A percentile compares a stretch with the other conserved stretches of the same genome.
Evolutionary conservation across 2,113 vertebrate genomes (phyloP).

Genomic region (Rhinolophus sinicus): DNA sequence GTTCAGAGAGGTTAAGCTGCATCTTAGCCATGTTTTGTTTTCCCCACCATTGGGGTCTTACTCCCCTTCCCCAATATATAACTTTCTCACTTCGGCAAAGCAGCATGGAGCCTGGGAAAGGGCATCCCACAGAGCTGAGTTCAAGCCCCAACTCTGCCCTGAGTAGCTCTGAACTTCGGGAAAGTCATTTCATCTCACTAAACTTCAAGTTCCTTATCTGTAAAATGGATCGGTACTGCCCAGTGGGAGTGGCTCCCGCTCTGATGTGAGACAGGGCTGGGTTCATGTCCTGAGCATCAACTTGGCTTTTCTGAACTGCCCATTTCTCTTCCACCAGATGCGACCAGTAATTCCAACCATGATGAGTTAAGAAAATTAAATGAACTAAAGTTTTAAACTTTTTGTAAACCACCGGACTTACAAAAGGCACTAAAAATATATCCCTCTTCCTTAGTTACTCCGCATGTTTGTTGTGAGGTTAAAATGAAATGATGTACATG

Average conservation of each 20-base stretch:
- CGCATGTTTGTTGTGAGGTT: not conserved
- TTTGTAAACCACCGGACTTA: not conserved
- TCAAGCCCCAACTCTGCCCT: not conserved
- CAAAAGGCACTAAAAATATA: not conserved
- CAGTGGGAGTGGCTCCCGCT: rapidly evolving
- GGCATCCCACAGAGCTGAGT: not conserved
- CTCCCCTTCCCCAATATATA: not conserved
- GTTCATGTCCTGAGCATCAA: not conserved
- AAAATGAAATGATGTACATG: not conserved
- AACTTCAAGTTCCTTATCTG: not conserved
- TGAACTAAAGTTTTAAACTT: not conserved
- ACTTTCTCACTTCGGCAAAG: not conserved
- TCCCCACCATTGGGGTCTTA: not conserved
- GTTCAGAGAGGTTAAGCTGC: not conserved
- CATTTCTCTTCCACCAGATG: not conserved
- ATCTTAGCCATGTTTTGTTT: not conserved
- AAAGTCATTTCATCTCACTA: not conserved
- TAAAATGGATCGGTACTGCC: not conserved
- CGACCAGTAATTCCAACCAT: not conserved
- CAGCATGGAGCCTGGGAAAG: not conserved
- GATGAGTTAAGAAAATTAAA: conserved; percentile 2
- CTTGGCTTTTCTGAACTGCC: not conserved
- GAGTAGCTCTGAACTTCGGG: not conserved
- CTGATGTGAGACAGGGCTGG: not conserved
- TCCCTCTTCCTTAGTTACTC: not conserved